phyloP scores from a whole-genome alignment of 2,797 vertebrate species.

The Cryptoblepharus egeriae region DNA sequence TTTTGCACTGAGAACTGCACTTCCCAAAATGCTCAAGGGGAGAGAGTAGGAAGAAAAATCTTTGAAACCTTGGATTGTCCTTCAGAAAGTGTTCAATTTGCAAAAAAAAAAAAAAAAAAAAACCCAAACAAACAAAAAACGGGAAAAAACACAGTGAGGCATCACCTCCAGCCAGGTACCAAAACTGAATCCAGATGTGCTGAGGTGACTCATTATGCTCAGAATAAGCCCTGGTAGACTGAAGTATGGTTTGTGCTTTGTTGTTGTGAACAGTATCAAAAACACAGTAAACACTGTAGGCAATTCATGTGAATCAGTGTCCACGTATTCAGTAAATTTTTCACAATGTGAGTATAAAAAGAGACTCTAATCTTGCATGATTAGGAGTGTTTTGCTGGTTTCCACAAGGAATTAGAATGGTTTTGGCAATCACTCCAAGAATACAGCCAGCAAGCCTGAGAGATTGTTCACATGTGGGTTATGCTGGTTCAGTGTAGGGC shows the following conservation, averaged over 20 bases:
- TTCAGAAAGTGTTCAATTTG: not conserved
- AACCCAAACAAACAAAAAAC: too few species aligned
- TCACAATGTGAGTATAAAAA: not conserved
- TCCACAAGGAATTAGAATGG: too few species aligned
- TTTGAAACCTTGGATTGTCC: not conserved
- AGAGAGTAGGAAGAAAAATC: not conserved
- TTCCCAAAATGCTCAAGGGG: not conserved
- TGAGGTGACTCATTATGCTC: not conserved
- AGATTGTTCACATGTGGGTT: not conserved
- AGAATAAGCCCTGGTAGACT: not conserved
- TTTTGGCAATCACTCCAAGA: not conserved
- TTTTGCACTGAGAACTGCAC: not conserved
- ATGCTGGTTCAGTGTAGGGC: too few species aligned
- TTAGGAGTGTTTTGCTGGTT: not conserved
- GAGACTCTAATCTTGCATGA: not conserved
- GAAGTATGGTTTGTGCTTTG: not conserved
- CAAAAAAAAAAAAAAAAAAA: too few species aligned
- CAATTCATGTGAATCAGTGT: not conserved
- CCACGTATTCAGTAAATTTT: not conserved
- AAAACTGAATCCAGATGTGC: not conserved
- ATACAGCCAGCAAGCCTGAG: not conserved
- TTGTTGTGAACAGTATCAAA: too few species aligned
- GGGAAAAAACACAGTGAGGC: too few species aligned
- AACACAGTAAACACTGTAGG: not conserved
- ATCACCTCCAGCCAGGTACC: not conserved